These are phyloP conservation scores for Oncorhynchus mykiss DNA, from an alignment of 2,113 vertebrate species.

Conservation along the genomic window DNA sequence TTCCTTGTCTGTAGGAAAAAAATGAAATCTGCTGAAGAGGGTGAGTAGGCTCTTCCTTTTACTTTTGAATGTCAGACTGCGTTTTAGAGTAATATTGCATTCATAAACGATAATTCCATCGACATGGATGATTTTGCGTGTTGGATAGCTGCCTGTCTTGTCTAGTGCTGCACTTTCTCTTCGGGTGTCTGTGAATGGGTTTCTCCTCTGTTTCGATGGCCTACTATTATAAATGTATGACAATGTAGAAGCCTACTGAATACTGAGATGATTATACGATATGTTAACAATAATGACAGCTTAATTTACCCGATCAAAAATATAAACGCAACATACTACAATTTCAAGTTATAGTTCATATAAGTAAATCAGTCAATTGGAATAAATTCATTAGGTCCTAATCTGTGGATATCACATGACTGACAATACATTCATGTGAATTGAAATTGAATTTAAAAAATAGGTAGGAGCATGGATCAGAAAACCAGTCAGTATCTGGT, in stretches of 20 bases:
- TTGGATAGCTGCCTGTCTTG: conserved; percentile 16
- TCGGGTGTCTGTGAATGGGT: background rate
- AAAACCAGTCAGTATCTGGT: no score
- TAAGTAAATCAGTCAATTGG: no score
- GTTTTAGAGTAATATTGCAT: background rate
- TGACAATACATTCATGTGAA: no score
- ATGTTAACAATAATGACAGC: no score
- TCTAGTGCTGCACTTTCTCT: background rate
- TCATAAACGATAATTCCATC: background rate
- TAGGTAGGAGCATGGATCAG: no score
- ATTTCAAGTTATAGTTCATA: no score
- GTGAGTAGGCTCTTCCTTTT: conserved; percentile 49
- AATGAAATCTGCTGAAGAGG: conserved; percentile 77
- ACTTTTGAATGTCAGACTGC: background rate
- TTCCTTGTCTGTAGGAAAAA: conserved; percentile 12
- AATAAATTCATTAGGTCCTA: no score
- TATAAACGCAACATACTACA: no score
- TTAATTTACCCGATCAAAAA: no score
- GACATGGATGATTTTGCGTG: background rate
- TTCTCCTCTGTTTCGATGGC: background rate
- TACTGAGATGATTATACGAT: no score
- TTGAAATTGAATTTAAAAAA: no score
- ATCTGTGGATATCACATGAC: no score
- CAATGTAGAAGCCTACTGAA: background rate
- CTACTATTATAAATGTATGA: background rate